Conservation (phyloP, 1,140 invertebrate genomes). For the Centruroides vittatus region DNA sequence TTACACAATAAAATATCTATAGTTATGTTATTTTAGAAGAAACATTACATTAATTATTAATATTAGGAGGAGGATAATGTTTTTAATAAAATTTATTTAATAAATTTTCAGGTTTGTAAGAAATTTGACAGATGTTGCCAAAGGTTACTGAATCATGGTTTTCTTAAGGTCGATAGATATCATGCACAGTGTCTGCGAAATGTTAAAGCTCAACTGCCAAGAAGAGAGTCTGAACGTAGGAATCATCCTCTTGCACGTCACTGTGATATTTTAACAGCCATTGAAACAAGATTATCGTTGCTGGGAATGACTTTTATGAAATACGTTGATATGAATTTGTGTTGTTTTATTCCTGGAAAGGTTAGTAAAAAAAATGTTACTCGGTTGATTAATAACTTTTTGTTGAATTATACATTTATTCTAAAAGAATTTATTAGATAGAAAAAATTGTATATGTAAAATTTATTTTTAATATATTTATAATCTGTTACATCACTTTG, state of each 20-base stretch:
- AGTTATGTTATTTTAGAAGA: too few relatives aligned
- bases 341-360: conserved; percentile 88
- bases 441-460: too few relatives aligned
- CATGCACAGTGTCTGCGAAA: conserved; percentile 45
- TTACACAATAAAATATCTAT: too few relatives aligned
- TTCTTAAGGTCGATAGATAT: conserved; percentile 57
- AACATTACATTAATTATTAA: too few relatives aligned
- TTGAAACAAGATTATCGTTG: conserved; percentile 81
- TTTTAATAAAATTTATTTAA: background rate
- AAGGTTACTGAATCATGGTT: conserved; percentile 61
- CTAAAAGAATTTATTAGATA: too few relatives aligned
- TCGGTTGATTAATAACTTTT: too few relatives aligned
- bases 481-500: too few relatives aligned
- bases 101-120: conserved; percentile 51
- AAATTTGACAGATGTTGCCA: conserved; percentile 59
- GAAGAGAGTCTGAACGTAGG: conserved; percentile 73
- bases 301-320: conserved; percentile 82
- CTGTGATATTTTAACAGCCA: conserved; percentile 72
- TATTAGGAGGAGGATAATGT: too few relatives aligned
- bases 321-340: conserved; percentile 61
- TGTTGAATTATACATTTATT: too few relatives aligned
- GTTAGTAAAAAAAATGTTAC: conserved; percentile 25
- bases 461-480: too few relatives aligned
- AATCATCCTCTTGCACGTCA: conserved; percentile 68
- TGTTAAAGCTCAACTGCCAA: conserved; percentile 66